Conservation (phyloP, 2,888 invertebrate genomes). For the Drosophila setosimentum region DNA sequence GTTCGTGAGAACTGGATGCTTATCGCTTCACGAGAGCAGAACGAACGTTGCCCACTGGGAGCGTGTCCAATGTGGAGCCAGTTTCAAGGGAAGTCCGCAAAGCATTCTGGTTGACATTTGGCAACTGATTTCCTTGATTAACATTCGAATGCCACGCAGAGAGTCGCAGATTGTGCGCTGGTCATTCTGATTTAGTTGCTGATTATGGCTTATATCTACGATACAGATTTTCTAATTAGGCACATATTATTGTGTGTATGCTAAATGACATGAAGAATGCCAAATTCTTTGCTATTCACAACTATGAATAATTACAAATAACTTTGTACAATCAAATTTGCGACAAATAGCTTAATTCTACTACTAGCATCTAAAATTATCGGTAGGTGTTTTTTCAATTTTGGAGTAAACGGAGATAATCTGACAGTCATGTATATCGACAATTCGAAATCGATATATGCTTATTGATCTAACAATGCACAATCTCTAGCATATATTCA, state of each 20-base stretch:
- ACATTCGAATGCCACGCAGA: conserved; percentile 56
- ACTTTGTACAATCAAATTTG: not conserved
- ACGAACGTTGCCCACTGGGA: conserved; percentile 52
- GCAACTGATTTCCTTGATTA: conserved; percentile 58
- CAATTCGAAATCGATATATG: not conserved
- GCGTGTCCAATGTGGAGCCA: conserved; percentile 30
- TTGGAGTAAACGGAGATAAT: not conserved
- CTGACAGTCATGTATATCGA: not conserved
- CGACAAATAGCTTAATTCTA: not conserved
- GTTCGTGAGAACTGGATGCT: conserved; percentile 84
- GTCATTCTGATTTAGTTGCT: conserved; percentile 9
- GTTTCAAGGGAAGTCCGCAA: conserved; percentile 1
- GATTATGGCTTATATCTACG: not conserved
- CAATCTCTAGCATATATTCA: not conserved
- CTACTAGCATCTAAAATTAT: not conserved
- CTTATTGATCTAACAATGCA: not conserved
- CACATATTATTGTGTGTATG: not conserved
- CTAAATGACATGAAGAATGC: too few species aligned
- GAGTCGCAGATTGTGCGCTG: conserved; percentile 8
- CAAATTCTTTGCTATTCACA: too few species aligned
- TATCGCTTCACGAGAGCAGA: conserved; percentile 70
- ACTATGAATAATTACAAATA: not conserved
- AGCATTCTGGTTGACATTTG: conserved; percentile 46
- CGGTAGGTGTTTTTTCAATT: not conserved
- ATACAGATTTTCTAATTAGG: not conserved